Evolutionary conservation across 2,113 vertebrate species (phyloP).

Genomic region (Dasyprocta punctata): DNA sequence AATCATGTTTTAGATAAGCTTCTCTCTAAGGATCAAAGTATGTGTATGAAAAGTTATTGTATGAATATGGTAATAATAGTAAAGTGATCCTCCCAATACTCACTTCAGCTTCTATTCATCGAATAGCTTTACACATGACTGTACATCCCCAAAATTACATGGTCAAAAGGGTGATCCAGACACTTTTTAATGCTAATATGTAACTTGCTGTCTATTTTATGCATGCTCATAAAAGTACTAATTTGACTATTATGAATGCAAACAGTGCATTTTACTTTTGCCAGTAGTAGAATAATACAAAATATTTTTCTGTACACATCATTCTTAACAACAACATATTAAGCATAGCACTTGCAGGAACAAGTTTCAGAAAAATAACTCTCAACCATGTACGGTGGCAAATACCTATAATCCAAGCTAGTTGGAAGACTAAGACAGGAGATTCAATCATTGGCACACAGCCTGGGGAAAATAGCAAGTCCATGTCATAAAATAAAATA

Average conservation of each 20-base stretch:
- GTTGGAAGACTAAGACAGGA: background rate
- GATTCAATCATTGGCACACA: background rate
- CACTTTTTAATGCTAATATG: background rate
- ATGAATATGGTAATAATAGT: background rate
- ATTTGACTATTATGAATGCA: background rate
- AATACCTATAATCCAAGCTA: background rate
- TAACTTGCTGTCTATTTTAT: background rate
- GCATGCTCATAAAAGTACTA: background rate
- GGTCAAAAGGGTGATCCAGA: background rate
- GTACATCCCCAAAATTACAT: background rate
- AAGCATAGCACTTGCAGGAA: background rate
- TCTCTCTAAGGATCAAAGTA: background rate
- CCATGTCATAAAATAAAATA: background rate
- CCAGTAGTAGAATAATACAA: background rate
- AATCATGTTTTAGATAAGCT: constrained; percentile 24
- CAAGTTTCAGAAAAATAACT: background rate
- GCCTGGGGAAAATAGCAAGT: background rate
- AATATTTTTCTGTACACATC: background rate
- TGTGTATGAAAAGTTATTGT: background rate
- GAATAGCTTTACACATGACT: background rate
- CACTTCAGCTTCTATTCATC: background rate
- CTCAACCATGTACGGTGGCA: background rate
- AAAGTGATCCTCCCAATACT: background rate
- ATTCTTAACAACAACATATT: background rate
- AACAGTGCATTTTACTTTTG: background rate